These are phyloP conservation scores for Pseudomyrmex cubaensis DNA, from an alignment of 1,140 invertebrate species.

Conservation along the genomic window DNA sequence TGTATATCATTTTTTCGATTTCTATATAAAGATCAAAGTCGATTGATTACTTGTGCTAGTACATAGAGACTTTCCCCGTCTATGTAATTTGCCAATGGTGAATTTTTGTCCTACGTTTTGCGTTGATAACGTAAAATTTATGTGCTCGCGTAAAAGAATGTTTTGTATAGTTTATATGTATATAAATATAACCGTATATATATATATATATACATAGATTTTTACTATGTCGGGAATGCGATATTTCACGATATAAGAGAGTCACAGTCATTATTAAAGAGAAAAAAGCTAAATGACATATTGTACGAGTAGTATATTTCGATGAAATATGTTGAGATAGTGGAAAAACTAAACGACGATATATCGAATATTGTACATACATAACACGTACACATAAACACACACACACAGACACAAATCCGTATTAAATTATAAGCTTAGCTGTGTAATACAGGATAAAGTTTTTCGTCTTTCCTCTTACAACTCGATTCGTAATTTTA, in stretches of 20 bases:
- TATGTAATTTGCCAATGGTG: not conserved
- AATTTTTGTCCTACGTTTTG: not conserved
- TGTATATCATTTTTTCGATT: slow-evolving; percentile 2
- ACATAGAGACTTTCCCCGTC: slow-evolving; percentile 32
- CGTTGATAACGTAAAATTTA: not conserved
- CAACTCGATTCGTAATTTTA: slow-evolving; percentile 35
- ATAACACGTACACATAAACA: not conserved
- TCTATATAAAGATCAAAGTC: slow-evolving; percentile 3
- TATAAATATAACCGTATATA: no score
- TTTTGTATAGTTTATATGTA: no score
- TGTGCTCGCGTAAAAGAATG: not conserved
- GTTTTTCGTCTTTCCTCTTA: not conserved
- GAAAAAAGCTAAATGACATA: no score
- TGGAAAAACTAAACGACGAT: not conserved
- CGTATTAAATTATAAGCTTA: slow-evolving; percentile 18
- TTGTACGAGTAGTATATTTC: no score
- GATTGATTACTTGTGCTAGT: slow-evolving; percentile 62
- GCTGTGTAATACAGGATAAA: not conserved
- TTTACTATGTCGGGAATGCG: no score
- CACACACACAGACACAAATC: not conserved
- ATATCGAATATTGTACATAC: slow-evolving; percentile 16
- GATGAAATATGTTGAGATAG: not conserved
- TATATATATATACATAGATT: no score
- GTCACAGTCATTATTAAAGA: no score
- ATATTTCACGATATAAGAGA: no score